phyloP scores from a whole-genome alignment of 2,113 vertebrate genomes.

The Actinemys pallida region DNA sequence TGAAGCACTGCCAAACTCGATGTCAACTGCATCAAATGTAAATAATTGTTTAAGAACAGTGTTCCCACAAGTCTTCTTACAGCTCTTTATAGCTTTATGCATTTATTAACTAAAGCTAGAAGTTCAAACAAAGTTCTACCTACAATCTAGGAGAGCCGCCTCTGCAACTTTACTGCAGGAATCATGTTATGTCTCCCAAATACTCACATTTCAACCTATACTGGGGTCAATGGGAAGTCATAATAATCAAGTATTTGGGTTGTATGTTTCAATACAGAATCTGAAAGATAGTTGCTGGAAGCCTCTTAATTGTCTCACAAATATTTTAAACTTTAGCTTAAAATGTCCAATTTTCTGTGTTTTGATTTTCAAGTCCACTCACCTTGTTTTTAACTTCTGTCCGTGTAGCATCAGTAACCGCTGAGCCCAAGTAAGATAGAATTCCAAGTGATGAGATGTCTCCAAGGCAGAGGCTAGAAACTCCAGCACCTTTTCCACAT shows the following conservation, averaged over 20 bases:
- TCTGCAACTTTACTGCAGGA: neutral
- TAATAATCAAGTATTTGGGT: neutral
- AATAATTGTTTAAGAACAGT: neutral
- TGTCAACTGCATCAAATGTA: neutral
- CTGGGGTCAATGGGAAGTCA: neutral
- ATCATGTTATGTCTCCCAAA: neutral
- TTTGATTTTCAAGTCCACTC: neutral
- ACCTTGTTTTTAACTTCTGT: slow-evolving; percentile 94
- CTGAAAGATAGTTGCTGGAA: neutral
- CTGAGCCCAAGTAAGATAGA: slow-evolving; percentile 93
- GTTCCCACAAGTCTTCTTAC: neutral
- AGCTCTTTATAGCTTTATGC: neutral
- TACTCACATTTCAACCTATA: neutral
- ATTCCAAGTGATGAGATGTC: slow-evolving; percentile 90
- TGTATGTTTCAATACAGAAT: neutral
- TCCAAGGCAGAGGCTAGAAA: slow-evolving; percentile 91
- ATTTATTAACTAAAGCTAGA: neutral
- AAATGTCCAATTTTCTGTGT: neutral
- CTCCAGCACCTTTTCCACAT: slow-evolving; percentile 91
- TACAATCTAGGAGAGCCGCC: neutral
- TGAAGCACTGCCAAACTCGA: neutral
- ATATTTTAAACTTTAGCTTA: neutral
- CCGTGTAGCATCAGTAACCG: slow-evolving; percentile 90
- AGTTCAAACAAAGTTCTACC: neutral
- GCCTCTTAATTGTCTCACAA: neutral